Conservation (phyloP, 2,888 invertebrate genomes). For the Lucinisca nassula region DNA sequence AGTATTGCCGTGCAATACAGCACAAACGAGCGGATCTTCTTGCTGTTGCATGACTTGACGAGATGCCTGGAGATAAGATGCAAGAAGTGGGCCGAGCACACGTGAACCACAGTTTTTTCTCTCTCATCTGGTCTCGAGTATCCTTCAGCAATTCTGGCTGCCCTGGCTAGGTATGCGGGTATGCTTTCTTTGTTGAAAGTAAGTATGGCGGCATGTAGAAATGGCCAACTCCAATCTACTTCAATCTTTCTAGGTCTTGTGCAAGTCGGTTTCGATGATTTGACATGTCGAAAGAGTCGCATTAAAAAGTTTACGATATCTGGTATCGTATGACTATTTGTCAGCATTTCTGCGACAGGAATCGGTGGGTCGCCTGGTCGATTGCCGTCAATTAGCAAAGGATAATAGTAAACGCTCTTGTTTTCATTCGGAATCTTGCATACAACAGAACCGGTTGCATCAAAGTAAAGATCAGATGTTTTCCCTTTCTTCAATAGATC, state of each 20-base stretch:
- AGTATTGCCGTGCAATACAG: background rate
- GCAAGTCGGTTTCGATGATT: background rate
- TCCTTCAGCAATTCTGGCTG: background rate
- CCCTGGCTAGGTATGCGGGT: background rate
- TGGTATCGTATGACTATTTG: conserved; percentile 5
- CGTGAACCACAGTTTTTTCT: background rate
- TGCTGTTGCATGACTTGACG: background rate
- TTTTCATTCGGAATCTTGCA: background rate
- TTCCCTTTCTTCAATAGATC: background rate
- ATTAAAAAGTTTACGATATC: conserved; percentile 5
- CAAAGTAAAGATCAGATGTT: background rate
- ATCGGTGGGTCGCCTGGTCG: conserved; percentile 2
- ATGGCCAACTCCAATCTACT: background rate
- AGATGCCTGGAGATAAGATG: background rate
- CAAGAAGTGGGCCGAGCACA: background rate
- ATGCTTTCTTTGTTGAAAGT: background rate
- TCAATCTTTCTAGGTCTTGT: background rate
- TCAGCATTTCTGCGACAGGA: conserved; percentile 1
- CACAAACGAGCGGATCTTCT: background rate
- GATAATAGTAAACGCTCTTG: background rate
- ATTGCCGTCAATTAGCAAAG: background rate
- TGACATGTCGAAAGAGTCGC: background rate
- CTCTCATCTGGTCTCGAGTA: background rate
- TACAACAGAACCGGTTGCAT: background rate
- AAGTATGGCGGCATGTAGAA: background rate